Conservation (phyloP, 1,140 invertebrate species). For the Sycobia sp. region DNA sequence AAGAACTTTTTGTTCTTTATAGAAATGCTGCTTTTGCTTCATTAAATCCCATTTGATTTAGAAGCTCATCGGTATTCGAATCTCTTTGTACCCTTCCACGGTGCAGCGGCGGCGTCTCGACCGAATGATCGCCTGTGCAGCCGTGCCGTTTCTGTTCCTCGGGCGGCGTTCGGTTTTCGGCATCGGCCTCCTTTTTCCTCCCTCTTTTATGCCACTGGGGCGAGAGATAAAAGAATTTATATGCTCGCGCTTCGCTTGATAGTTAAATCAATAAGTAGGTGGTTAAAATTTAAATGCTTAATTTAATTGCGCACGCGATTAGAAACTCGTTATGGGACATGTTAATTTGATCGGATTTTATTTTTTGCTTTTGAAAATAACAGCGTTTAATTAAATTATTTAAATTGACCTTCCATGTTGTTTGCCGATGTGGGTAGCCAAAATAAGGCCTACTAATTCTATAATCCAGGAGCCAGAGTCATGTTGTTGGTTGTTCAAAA, state of each 20-base stretch:
- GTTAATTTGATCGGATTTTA: conserved; percentile 27
- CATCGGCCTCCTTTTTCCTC: no score
- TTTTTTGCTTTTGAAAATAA: not conserved
- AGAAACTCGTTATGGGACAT: conserved; percentile 1
- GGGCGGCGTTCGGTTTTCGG: no score
- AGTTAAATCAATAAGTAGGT: conserved; percentile 8
- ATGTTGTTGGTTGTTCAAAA: not conserved
- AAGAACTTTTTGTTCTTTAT: no score
- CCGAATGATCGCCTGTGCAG: no score
- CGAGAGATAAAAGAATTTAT: conserved; percentile 3
- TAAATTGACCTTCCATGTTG: conserved; percentile 3
- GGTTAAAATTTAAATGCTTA: conserved; percentile 25
- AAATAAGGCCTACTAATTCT: no score
- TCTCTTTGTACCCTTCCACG: no score
- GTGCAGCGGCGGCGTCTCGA: no score
- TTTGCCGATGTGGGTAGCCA: not conserved
- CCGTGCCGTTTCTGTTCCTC: no score
- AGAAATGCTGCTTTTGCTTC: no score
- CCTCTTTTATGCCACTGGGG: not conserved
- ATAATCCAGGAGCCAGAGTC: not conserved
- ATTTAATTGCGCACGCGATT: conserved; percentile 23
- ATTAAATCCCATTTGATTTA: no score
- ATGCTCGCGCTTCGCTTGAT: not conserved
- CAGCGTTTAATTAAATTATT: conserved; percentile 20
- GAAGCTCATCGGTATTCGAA: no score